Base-by-base conservation (phyloP, 2,797 vertebrate genomes). In the Myoxocephalus aenaeus region DNA sequence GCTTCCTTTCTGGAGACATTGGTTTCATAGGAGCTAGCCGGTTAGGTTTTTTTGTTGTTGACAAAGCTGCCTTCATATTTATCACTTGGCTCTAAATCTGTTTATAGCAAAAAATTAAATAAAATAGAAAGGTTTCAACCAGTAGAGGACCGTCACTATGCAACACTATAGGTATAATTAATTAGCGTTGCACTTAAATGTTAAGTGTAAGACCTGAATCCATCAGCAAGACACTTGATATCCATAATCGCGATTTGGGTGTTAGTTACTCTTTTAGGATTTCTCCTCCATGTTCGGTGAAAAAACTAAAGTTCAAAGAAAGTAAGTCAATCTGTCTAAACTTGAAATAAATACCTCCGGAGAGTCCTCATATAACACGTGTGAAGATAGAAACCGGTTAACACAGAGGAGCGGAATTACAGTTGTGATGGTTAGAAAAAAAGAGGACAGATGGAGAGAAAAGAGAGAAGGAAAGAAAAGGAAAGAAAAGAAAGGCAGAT, bases 401-500 rank as follows among this genome's bases (percentile, higher is more conserved):
- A 15, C 17, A 77, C 17, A 71, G 17, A 34, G 4, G 4, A 42
- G 18, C 5, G 14, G 36, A 34, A 59, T 50, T 20, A 11, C 34
- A 38, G 59, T 0, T 1, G 50, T 7, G 48, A 51, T 0, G 22
- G 8, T 20, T 5, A 40, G 3, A 22, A 59, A 18, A 69, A n/a
- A 27, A 17, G 48, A 48, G 29, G 50, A 74, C 15, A 25, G 44
- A 56, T 29, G 34, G 22, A 36, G 61, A 22, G 27, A 17, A 56
- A 56, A 29, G 25, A 56, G 53, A 29, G 53, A 29, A 27, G 36
- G 48, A 44, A 65, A 46, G 13, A 22, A 27, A 27, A 48, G 36
- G 48, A 44, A 65, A 46, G 13, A 22, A 27, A 27, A 48, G 36
- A 42, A 44, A 22, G 70, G 65, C 78, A 85, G 77, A 75, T 74